phyloP scores from a whole-genome alignment of 2,888 invertebrate species.

The Clepsis dumicolana region DNA sequence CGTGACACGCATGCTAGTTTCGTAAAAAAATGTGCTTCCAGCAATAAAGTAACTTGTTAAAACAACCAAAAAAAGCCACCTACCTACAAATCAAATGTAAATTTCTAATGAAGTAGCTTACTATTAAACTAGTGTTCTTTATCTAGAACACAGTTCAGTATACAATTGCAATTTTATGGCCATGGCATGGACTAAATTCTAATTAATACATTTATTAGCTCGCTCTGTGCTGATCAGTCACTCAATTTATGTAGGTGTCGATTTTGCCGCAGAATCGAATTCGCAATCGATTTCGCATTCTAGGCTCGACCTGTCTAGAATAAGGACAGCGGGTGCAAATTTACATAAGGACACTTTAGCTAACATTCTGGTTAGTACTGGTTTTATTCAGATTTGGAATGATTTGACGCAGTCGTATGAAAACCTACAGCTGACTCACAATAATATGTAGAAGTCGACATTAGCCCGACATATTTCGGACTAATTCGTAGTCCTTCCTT shows the following conservation, averaged over 20 bases:
- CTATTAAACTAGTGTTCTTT: no score
- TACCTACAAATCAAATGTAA: no score
- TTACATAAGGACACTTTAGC: not conserved
- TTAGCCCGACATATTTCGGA: no score
- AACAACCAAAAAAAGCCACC: no score
- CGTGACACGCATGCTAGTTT: no score
- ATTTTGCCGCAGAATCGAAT: slow-evolving; percentile 33
- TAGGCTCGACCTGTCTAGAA: slow-evolving; percentile 23
- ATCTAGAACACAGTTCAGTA: not conserved
- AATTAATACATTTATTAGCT: slow-evolving; percentile 36
- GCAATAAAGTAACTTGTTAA: no score
- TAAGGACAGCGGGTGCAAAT: slow-evolving; percentile 11
- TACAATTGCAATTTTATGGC: not conserved
- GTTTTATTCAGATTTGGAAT: not conserved
- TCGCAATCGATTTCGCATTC: slow-evolving; percentile 36
- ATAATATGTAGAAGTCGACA: no score
- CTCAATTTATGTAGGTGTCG: slow-evolving; percentile 37
- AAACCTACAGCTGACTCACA: no score
- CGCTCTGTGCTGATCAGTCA: slow-evolving; percentile 7
- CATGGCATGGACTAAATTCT: slow-evolving; percentile 25
- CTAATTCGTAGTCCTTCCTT: no score
- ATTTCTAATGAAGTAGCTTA: no score
- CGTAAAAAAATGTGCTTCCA: no score
- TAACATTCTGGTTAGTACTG: not conserved
- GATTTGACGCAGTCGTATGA: not conserved